phyloP scores from a whole-genome alignment of 2,888 invertebrate species.

The Euproctis similis region DNA sequence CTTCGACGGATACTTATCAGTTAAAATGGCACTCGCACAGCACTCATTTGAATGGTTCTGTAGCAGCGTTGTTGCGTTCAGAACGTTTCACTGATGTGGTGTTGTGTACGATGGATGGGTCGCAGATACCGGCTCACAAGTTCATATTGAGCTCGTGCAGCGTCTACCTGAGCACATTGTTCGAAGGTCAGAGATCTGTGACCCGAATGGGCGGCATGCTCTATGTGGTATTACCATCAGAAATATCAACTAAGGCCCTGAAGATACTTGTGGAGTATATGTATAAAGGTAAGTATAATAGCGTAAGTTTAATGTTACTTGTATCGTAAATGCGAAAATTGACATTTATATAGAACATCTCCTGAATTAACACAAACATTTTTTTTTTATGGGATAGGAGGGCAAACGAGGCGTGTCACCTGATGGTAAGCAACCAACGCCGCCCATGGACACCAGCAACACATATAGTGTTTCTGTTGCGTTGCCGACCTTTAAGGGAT shows the following conservation, averaged over 20 bases:
- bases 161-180: constrained; percentile 58
- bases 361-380: too few species aligned
- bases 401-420: too few species aligned
- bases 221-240: constrained; percentile 86
- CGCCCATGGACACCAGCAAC: too few species aligned
- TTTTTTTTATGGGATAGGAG: too few species aligned
- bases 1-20: constrained; percentile 86
- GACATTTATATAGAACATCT: too few species aligned
- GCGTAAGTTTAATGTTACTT: too few species aligned
- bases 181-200: constrained; percentile 66
- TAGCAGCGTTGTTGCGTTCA: constrained; percentile 84
- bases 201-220: constrained; percentile 72
- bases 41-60: constrained; percentile 87
- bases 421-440: too few species aligned
- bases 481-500: too few species aligned
- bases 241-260: constrained; percentile 85
- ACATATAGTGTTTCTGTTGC: too few species aligned
- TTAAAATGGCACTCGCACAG: constrained; percentile 92
- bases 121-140: constrained; percentile 89
- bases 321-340: too few species aligned
- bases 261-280: constrained; percentile 90
- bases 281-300: constrained; percentile 79
- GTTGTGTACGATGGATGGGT: constrained; percentile 85
- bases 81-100: constrained; percentile 90
- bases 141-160: constrained; percentile 90